Conservation (phyloP, 2,888 invertebrate species). For the Pseudoips prasinana region DNA sequence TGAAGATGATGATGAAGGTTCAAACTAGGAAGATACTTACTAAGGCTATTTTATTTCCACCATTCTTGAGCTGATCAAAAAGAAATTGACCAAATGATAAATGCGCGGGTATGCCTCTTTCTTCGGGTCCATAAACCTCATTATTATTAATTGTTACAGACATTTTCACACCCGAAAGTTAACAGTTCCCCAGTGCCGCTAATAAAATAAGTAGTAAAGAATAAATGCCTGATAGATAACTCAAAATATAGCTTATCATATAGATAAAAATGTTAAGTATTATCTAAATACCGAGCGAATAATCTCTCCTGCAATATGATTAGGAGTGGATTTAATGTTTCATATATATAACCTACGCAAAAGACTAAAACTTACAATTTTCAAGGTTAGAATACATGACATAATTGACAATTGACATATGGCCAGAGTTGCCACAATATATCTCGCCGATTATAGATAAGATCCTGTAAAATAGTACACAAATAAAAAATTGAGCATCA, state of each 20-base stretch:
- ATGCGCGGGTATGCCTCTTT: slow-evolving; percentile 68
- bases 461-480: no score
- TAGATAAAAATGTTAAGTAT: no score
- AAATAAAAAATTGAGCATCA: no score
- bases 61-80: slow-evolving; percentile 74
- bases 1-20: no score
- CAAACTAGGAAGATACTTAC: slow-evolving; percentile 64
- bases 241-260: not conserved
- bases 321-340: slow-evolving; percentile 13
- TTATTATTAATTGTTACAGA: slow-evolving; percentile 57
- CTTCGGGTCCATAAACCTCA: slow-evolving; percentile 68
- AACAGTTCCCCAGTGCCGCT: no score
- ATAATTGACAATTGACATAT: no score
- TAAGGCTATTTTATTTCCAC: slow-evolving; percentile 71
- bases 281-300: slow-evolving; percentile 14
- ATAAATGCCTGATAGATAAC: no score
- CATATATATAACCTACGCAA: not conserved
- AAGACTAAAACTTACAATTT: no score
- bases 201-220: no score
- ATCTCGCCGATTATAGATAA: no score
- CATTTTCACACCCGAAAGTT: slow-evolving; percentile 37
- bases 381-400: no score
- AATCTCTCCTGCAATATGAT: slow-evolving; percentile 13
- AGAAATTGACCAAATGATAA: slow-evolving; percentile 79
- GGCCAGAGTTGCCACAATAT: no score